Evolutionary conservation across 2,113 vertebrate species (phyloP).

Genomic region (Pluvialis apricaria): DNA sequence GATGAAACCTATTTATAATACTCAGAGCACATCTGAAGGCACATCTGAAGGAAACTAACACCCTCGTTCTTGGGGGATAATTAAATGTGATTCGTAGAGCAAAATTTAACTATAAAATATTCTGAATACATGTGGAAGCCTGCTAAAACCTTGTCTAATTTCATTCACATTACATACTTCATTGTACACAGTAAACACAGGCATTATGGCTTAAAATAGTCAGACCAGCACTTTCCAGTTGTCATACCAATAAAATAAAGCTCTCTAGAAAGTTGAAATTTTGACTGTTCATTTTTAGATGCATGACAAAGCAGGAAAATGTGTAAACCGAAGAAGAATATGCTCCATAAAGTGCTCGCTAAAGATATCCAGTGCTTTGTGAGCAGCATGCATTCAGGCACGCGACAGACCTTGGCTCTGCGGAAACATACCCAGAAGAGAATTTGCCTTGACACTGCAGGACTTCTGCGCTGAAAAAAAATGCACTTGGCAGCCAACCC

Average conservation of each 20-base stretch:
- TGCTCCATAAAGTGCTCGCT: neutral
- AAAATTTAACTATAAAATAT: neutral
- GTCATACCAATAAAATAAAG: neutral
- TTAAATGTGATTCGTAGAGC: neutral
- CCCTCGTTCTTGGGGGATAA: neutral
- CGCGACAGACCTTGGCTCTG: neutral
- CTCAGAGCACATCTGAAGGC: neutral
- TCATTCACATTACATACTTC: neutral
- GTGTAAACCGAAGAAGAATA: neutral
- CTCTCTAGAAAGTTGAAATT: neutral
- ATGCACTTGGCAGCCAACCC: neutral
- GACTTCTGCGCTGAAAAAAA: neutral
- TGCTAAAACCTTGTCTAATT: neutral
- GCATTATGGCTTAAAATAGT: neutral
- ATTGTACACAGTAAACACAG: neutral
- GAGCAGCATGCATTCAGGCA: neutral
- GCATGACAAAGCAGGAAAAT: neutral
- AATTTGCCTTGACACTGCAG: neutral
- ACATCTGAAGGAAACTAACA: neutral
- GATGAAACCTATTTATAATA: slow-evolving; percentile 8
- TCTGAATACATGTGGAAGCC: neutral
- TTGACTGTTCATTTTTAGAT: neutral
- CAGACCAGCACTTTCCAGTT: neutral
- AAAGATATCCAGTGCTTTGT: neutral
- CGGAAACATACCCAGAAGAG: neutral